Base-by-base conservation (phyloP, 2,797 vertebrate genomes). In the Lagodon rhomboides region DNA sequence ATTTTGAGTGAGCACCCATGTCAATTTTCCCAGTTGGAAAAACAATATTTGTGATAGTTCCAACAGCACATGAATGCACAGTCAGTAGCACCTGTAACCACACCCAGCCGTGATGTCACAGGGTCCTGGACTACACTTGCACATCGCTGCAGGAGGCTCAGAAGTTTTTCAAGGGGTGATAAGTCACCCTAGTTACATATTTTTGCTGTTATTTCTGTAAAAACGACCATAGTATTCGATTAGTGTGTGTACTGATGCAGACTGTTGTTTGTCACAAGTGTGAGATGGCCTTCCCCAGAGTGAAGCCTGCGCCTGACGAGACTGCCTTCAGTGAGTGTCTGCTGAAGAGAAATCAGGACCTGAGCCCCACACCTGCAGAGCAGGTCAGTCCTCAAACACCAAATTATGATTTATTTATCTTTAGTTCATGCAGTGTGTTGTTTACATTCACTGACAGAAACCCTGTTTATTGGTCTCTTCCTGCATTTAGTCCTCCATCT, bases 201-300 rank as follows among this genome's bases (percentile, higher is more conserved):
- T 56, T 44, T 30, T 5, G 15, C 13, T 49, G 55, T 15, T 8
- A 27, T 4, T 34, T 30, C 4, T 18, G 3, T 25, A 41, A 23
- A 23, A 18, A 17, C 22, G 4, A 20, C 51, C n/a, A 12, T 2
- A 16, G 46, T 30, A n/a, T 11, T 64, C 23, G 13, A 4, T 3
- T 67, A 3, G 4, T 20, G 58, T 47, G 18, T 27, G 43, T 43
- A 68, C 67, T 85, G 12, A 89, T 23, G 0, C 38, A 4, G 3
- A 2, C 38, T 85, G 50, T 74, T 80, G 17, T 86, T 51, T 77
- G 3, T 67, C n/a, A 0, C 88, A 95, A 92, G 98, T 99, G 98
- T 53, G 98, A 99, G 89, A 99, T 99, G 98, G 98, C 98, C 0
- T 99, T 99, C 77, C 98, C 98, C 3, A 94, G 98, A 0, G 98